Conservation (phyloP, 1,140 invertebrate genomes). For the Cyclina sinensis region DNA sequence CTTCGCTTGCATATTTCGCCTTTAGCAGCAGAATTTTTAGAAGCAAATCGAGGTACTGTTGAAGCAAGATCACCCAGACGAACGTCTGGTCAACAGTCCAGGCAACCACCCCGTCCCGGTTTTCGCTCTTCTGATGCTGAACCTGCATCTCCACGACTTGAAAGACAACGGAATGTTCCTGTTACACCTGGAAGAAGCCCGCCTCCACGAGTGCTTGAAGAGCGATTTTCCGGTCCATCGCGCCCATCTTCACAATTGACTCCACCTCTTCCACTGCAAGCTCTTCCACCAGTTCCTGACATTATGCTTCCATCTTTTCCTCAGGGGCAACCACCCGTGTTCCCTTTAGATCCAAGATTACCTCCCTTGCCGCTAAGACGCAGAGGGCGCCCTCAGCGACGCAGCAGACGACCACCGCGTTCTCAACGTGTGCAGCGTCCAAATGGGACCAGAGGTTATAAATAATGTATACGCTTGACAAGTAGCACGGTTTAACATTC, state of each 20-base stretch:
- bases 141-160: neutral
- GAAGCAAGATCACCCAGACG: neutral
- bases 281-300: neutral
- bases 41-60: constrained; percentile 9
- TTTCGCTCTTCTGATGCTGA: neutral
- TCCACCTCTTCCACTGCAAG: neutral
- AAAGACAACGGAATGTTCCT: neutral
- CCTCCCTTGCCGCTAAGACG: neutral
- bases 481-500: no score
- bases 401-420: neutral
- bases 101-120: neutral
- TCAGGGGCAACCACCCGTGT: neutral
- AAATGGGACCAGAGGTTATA: neutral
- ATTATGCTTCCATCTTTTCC: neutral
- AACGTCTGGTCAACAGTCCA: neutral
- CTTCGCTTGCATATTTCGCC: constrained; percentile 3
- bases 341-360: neutral
- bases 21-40: constrained; percentile 31
- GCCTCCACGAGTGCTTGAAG: neutral
- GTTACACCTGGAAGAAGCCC: neutral
- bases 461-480: neutral
- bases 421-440: neutral
- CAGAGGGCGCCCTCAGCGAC: neutral
- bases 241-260: neutral
- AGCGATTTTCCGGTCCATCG: neutral